Conservation (phyloP, 2,113 vertebrate species). For the Amphiprion percula region DNA sequence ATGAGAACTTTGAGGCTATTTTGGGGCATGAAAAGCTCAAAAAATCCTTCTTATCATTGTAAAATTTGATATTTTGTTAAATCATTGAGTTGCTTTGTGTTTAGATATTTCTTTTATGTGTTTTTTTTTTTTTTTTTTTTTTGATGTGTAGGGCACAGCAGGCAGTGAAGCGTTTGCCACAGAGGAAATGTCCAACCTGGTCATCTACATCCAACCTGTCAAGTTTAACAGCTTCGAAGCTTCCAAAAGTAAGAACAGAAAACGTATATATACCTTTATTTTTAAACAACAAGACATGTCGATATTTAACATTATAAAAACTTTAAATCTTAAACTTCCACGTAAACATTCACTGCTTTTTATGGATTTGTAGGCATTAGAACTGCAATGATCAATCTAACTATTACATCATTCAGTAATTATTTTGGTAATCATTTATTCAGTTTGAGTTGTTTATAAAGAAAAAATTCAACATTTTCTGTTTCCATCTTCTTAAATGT, state of each 20-base stretch:
- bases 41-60: background rate
- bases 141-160: conserved; percentile 89
- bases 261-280: background rate
- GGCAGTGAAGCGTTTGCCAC: conserved; percentile 97
- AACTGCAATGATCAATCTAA: too few relatives aligned
- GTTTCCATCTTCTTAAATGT: too few relatives aligned
- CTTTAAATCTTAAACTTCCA: too few relatives aligned
- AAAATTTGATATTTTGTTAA: background rate
- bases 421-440: too few relatives aligned
- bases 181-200: conserved; percentile 98
- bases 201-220: conserved; percentile 98
- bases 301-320: too few relatives aligned
- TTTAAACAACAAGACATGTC: background rate
- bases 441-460: too few relatives aligned
- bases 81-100: background rate
- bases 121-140: background rate
- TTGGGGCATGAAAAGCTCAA: background rate
- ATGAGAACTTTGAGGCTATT: background rate
- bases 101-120: conserved; percentile 6
- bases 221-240: conserved; percentile 96
- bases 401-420: too few relatives aligned
- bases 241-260: conserved; percentile 90
- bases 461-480: too few relatives aligned
- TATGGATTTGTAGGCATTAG: too few relatives aligned
- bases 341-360: too few relatives aligned